Base-by-base conservation (phyloP, 53 echinoderm and acorn worm genomes). In the Paracentrotus lividus region DNA sequence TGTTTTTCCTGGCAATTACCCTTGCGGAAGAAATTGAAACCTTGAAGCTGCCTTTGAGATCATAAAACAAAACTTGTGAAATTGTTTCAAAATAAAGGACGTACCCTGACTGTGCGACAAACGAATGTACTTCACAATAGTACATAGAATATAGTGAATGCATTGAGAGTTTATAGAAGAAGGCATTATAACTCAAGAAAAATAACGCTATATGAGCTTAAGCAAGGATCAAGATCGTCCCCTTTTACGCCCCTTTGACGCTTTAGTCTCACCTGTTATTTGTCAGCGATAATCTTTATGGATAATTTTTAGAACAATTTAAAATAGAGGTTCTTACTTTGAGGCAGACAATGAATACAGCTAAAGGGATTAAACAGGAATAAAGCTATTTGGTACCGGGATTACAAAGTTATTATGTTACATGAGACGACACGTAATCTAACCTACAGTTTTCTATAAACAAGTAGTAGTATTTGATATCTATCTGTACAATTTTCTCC, bases 181-280 rank as follows among this genome's bases (percentile, higher is more conserved):
- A 32, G 31, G 26, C 31, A 67, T 16, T 29, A n/a, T n/a, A n/a
- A 13, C 67, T 15, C 67, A 67, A 67, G 32, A 34, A 15, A 33
- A 12, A 9, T 12, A 10, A 20, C 20, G 72, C 21, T 14, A 38
- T 66, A 20, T 72, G 16, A 40, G 72, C 36, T 72, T 57, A 38
- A 18, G 36, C 18, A 40, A 20, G 67, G 72, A 72, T 38, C 5
- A 40, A 38, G 40, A 72, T 72, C 72, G 40, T 40, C 72, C 3
- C 72, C 20, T 72, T 40, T 31, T 66, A 66, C 66, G 66, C 66
- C 66, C 12, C 29, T 31, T 40, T 72, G 72, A 72, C 72, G 72
- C 72, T 15, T 72, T 18, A 5, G 16, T 7, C 72, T 72, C 38
- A 72, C 72, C 72, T 72, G n/a, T 72, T 40, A 8, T 4, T 20